These are phyloP conservation scores for Zaprionus lineosus DNA, from an alignment of 2,888 invertebrate species.

Conservation along the genomic window DNA sequence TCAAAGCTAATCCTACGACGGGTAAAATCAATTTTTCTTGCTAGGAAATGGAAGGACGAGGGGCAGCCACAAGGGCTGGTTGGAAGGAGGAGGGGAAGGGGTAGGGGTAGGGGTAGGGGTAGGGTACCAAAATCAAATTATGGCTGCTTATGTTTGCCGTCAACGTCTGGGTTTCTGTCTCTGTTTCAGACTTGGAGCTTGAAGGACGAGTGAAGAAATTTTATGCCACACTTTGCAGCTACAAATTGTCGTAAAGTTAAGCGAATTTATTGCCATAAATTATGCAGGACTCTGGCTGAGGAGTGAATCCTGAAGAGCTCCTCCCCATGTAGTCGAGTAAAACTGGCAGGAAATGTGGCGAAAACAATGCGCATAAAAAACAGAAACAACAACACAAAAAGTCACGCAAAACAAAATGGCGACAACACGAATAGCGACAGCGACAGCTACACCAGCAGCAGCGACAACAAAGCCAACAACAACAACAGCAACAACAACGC, in stretches of 20 bases:
- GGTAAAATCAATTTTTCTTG: slow-evolving; percentile 59
- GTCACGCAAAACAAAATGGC: slow-evolving; percentile 61
- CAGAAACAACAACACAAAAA: slow-evolving; percentile 18
- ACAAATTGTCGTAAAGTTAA: slow-evolving; percentile 79
- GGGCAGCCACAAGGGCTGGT: no score
- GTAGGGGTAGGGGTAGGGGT: no score
- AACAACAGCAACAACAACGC: slow-evolving; percentile 10
- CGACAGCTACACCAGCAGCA: slow-evolving; percentile 2
- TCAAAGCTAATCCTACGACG: no score
- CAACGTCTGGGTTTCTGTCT: not conserved
- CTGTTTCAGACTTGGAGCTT: slow-evolving; percentile 11
- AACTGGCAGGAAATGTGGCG: slow-evolving; percentile 2
- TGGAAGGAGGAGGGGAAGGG: no score
- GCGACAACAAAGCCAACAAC: slow-evolving; percentile 1
- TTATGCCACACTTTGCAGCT: slow-evolving; percentile 69
- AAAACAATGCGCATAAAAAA: slow-evolving; percentile 66
- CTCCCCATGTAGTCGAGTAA: not conserved
- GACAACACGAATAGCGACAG: slow-evolving; percentile 24
- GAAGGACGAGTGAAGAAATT: slow-evolving; percentile 33
- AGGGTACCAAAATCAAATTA: slow-evolving; percentile 57
- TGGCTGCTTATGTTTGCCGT: slow-evolving; percentile 23
- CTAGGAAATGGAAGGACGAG: no score
- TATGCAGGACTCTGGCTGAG: slow-evolving; percentile 59
- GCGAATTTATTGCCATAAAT: slow-evolving; percentile 79
- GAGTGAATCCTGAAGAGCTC: slow-evolving; percentile 13